phyloP scores from a whole-genome alignment of 2,113 vertebrate genomes.

The Psittacula cyanocephala region DNA sequence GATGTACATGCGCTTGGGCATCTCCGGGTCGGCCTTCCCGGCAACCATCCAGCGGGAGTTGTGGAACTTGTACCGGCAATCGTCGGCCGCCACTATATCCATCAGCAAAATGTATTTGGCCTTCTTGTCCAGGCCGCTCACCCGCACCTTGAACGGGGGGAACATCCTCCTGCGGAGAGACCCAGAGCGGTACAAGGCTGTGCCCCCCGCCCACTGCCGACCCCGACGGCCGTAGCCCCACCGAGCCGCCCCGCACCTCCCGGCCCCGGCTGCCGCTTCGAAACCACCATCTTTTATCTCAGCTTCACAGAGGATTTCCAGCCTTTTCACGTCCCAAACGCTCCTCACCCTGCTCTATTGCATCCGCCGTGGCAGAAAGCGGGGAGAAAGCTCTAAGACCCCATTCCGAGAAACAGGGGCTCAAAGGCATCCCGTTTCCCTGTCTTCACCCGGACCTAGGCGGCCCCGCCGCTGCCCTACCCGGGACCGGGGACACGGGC shows the following conservation, averaged over 20 bases:
- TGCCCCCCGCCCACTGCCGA: not conserved
- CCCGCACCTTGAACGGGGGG: constrained; percentile 96
- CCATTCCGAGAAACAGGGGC: not conserved
- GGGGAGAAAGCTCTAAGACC: not conserved
- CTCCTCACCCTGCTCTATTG: not conserved
- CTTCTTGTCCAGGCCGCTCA: constrained; percentile 97
- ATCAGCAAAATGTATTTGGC: constrained; percentile 97
- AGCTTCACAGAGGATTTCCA: not conserved
- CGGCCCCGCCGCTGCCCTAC: not conserved
- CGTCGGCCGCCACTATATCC: constrained; percentile 98
- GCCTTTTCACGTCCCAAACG: not conserved
- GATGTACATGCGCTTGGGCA: constrained; percentile 99
- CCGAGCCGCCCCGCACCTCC: not conserved
- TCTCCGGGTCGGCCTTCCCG: constrained; percentile 97
- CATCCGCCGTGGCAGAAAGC: not conserved
- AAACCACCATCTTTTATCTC: not conserved
- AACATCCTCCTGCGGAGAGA: constrained; percentile 91
- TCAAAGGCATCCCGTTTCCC: not conserved
- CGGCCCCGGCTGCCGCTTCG: not conserved
- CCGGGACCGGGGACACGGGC: not conserved
- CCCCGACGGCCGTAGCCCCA: not conserved
- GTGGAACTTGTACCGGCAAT: constrained; percentile 98
- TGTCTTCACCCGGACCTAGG: not conserved
- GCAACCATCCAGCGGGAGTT: constrained; percentile 99
- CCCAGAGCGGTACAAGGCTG: constrained; percentile 17